Evolutionary conservation across 2,888 invertebrate species (phyloP).

Genomic region (Ormyrus labotus): DNA sequence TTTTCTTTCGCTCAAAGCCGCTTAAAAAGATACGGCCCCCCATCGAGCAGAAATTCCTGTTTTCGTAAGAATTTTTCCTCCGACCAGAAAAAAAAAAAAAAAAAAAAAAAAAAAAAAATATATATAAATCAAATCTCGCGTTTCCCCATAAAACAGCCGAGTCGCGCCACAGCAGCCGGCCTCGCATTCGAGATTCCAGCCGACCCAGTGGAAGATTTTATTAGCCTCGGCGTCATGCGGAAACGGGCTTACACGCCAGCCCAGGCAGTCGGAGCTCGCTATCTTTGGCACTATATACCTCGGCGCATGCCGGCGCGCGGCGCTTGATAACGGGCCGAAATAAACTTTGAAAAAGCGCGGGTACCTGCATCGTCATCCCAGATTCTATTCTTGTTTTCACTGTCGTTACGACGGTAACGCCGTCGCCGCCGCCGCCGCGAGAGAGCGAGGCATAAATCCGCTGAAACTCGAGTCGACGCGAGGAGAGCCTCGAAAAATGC

Average conservation of each 20-base stretch:
- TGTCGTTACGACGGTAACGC: slow-evolving; percentile 32
- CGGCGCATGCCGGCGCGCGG: background rate
- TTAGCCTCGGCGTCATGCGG: slow-evolving; percentile 12
- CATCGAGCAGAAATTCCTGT: no score
- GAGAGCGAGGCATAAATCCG: slow-evolving; percentile 12
- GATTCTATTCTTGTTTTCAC: slow-evolving; percentile 57
- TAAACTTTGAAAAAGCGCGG: slow-evolving; percentile 50
- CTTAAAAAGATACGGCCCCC: no score
- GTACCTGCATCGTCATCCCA: slow-evolving; percentile 55
- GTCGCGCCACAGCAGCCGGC: no score
- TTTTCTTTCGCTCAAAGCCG: no score
- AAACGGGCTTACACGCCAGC: slow-evolving; percentile 1
- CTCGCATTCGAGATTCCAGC: slow-evolving; percentile 2
- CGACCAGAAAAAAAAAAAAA: no score
- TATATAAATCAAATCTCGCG: no score
- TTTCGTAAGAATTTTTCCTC: no score
- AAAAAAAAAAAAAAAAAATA: no score
- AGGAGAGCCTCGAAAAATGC: slow-evolving; percentile 44
- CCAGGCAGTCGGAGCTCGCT: background rate
- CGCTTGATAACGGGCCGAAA: slow-evolving; percentile 47
- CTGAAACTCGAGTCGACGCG: slow-evolving; percentile 20
- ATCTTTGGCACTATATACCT: background rate
- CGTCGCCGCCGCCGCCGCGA: no score
- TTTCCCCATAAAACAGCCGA: no score
- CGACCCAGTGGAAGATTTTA: slow-evolving; percentile 37